Evolutionary conservation across 1,140 invertebrate species (phyloP), one percentile per base, ranked within the genome.

Genomic region (Luehdorfia chinensis): DNA sequence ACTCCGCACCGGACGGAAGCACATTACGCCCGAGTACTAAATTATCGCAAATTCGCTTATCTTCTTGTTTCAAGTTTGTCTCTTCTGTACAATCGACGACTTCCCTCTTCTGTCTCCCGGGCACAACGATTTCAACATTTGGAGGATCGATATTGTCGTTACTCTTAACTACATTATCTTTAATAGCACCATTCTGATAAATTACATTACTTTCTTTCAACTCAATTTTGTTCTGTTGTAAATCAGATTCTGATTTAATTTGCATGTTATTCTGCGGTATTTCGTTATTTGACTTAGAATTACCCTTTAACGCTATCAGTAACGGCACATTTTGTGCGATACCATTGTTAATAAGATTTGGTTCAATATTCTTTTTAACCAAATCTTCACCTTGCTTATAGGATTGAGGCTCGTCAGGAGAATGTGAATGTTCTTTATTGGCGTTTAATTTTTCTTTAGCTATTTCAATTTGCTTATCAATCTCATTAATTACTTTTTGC

Each of bases 381-480:
- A 15, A 30, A 16, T 81, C 76, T 59, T 81, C 77, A 0, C 79
- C 76, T 60, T 57, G 23, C 57, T 75, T 73, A 32, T 86, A 85
- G 0, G 81, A 85, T 53, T 83, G 64, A 8, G 77, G 77, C 61
- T 84, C 79, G 49, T 84, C 79, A 5, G 62, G 59, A 16, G 72
- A 66, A 45, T 87, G 77, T 1, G 50, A 60, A 47, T 84, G 77
- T 47, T 34, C 32, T 48, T 66, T 67, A 11, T 49, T 53, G 12
- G 33, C 23, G 18, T 50, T 45, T 19, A 37, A 11, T 18, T 53
- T 27, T 43, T 16, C 12, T 4, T 47, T 30, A 34, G 57, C 18
- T 21, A 15, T 14, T n/a, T 30, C 30, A 4, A 25, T 13, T 47
- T 12, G 32, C 6, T 34, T 25, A 6, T 25, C 13, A 4, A 23